A percentile compares a stretch with the other conserved stretches of the same genome.
These are phyloP conservation scores for Torymus texanus DNA, from an alignment of 2,888 invertebrate species.

Conservation along the genomic window DNA sequence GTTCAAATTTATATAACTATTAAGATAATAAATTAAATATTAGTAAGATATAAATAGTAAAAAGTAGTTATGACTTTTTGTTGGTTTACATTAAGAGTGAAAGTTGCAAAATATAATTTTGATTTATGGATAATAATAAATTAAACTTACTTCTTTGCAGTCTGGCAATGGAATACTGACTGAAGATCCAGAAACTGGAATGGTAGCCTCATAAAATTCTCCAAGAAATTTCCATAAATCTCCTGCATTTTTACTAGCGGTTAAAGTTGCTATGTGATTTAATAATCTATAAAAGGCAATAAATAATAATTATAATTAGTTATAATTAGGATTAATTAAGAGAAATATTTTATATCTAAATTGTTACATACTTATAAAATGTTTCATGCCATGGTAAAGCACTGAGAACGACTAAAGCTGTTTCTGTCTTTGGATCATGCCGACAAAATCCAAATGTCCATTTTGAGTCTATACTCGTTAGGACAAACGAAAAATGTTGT, in stretches of 20 bases:
- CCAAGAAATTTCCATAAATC: conserved; percentile 81
- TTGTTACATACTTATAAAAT: conserved; percentile 87
- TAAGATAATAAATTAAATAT: no score
- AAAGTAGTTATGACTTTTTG: background rate
- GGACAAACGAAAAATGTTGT: conserved; percentile 96
- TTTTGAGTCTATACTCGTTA: conserved; percentile 95
- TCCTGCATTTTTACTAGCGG: conserved; percentile 79
- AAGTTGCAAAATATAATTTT: no score
- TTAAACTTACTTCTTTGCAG: conserved; percentile 77
- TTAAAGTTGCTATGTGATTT: conserved; percentile 87
- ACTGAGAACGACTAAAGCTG: conserved; percentile 89
- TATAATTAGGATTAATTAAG: background rate
- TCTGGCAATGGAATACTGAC: conserved; percentile 79
- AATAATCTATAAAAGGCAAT: conserved; percentile 79
- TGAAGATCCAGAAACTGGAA: conserved; percentile 83
- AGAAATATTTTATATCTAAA: conserved; percentile 21
- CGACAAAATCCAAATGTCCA: conserved; percentile 99
- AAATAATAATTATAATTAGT: conserved; percentile 7
- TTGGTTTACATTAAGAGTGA: background rate
- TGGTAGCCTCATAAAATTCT: conserved; percentile 81
- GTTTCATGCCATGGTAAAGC: conserved; percentile 97
- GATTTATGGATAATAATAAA: no score
- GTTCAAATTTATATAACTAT: no score
- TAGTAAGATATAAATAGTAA: background rate
- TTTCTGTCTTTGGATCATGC: conserved; percentile 92